A percentile compares a stretch with the other conserved stretches of the same genome.
phyloP scores from a whole-genome alignment of 2,888 invertebrate species.

The Ectemnius lituratus region DNA sequence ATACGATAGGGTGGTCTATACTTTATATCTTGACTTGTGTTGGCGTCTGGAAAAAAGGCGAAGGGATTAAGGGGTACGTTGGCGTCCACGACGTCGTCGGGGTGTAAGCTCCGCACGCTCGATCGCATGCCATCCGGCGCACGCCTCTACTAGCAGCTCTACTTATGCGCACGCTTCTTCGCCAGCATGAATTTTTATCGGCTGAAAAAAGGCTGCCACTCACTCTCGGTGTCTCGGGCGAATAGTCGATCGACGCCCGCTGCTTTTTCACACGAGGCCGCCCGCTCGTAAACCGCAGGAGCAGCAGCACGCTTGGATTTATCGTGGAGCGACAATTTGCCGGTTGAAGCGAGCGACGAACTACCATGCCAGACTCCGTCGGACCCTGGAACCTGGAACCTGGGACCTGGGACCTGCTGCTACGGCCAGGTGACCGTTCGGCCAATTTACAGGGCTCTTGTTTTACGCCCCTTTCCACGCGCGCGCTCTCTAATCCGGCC shows the following conservation, averaged over 20 bases:
- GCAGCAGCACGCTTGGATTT: constrained; percentile 29
- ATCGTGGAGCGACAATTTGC: constrained; percentile 32
- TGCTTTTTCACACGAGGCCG: constrained; percentile 30
- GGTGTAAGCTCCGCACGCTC: constrained; percentile 5
- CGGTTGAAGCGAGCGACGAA: constrained; percentile 23
- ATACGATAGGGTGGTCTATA: background rate
- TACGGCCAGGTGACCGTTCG: constrained; percentile 23
- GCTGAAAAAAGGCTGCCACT: constrained; percentile 6
- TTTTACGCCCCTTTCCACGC: constrained; percentile 22
- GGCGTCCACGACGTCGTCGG: constrained; percentile 14
- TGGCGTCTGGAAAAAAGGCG: background rate
- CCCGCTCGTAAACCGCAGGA: constrained; percentile 9
- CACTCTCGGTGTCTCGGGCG: no score
- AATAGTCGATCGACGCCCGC: background rate
- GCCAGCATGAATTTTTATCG: constrained; percentile 38
- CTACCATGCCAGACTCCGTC: background rate
- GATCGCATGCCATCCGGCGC: constrained; percentile 21
- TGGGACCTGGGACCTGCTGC: constrained; percentile 10
- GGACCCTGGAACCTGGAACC: constrained; percentile 9
- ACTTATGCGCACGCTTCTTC: constrained; percentile 15
- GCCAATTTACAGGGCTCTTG: constrained; percentile 25
- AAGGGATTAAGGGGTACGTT: constrained; percentile 16
- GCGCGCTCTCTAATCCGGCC: constrained; percentile 31
- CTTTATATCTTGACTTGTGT: background rate
- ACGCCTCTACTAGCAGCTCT: constrained; percentile 21